A percentile compares a stretch with the other conserved stretches of the same genome.
These are phyloP conservation scores for Melieria crassipennis DNA, from an alignment of 2,888 invertebrate genomes.

Conservation along the genomic window DNA sequence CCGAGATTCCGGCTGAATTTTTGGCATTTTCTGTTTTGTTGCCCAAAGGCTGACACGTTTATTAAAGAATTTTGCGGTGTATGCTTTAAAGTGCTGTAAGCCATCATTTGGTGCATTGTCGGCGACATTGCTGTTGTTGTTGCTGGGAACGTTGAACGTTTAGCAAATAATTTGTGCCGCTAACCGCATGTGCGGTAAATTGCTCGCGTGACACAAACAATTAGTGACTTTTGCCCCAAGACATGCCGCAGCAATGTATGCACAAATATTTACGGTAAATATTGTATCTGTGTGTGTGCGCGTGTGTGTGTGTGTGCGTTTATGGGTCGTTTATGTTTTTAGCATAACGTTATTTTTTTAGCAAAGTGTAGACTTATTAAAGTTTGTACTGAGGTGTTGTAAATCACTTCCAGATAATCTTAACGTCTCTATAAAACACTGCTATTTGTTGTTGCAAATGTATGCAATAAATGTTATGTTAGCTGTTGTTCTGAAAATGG, in stretches of 20 bases:
- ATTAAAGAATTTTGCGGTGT: no score
- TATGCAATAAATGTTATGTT: not conserved
- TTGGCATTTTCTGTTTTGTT: no score
- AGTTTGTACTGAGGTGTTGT: not conserved
- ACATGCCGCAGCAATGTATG: conserved; percentile 19
- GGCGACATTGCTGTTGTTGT: no score
- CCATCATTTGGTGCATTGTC: no score
- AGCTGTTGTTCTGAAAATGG: no score
- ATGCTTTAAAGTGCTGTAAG: no score
- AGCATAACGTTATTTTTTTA: not conserved
- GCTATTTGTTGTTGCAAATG: not conserved
- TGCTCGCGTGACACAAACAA: conserved; percentile 59
- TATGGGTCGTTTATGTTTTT: not conserved
- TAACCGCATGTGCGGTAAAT: conserved; percentile 49
- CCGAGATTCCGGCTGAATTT: no score
- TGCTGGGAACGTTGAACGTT: no score
- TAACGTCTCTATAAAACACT: not conserved
- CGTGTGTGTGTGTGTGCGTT: not conserved
- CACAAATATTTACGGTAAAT: not conserved
- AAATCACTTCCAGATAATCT: not conserved
- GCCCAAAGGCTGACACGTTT: no score
- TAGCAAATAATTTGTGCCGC: no score
- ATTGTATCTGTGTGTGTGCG: no score
- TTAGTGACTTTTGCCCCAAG: conserved; percentile 46
- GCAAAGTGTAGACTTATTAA: not conserved